Percentiles rank a stretch among this genome's conserved stretches.
Conservation (phyloP, 2,113 vertebrate genomes). For the Dasyornis broadbenti region DNA sequence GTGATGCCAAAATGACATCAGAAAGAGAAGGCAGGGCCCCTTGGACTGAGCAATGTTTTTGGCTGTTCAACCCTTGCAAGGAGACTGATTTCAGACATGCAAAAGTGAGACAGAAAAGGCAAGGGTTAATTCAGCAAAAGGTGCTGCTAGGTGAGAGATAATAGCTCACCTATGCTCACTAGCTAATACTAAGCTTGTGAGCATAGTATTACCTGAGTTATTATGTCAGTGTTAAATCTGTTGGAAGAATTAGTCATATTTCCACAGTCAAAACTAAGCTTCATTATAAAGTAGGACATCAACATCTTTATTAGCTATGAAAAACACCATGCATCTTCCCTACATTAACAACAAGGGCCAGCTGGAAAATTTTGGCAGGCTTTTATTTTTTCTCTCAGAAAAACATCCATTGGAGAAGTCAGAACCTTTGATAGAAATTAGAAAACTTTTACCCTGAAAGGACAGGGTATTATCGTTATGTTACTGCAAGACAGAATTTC, state of each 20-base stretch:
- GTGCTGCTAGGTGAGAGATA: neutral
- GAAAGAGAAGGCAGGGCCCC: neutral
- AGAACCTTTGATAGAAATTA: neutral
- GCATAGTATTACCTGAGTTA: neutral
- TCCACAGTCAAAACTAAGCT: neutral
- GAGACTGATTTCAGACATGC: neutral
- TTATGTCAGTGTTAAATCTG: neutral
- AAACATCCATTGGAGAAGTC: neutral
- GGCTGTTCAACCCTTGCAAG: neutral
- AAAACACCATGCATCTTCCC: neutral
- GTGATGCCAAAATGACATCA: neutral
- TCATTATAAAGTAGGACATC: neutral
- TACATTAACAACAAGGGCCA: neutral
- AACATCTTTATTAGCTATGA: slow-evolving; percentile 12
- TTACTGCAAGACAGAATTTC: neutral
- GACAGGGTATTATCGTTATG: no score
- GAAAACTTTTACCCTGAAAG: neutral
- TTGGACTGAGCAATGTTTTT: neutral
- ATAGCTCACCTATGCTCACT: no score
- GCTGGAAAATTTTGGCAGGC: neutral
- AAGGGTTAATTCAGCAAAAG: neutral
- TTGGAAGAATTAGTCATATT: neutral
- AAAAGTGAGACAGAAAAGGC: neutral
- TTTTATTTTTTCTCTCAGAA: neutral
- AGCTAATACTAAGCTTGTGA: neutral